A percentile compares a stretch with the other conserved stretches of the same genome.
These are phyloP conservation scores for mouse (Mus musculus) DNA, from an alignment of 2,113 vertebrate species.

Conservation along the genomic window DNA sequence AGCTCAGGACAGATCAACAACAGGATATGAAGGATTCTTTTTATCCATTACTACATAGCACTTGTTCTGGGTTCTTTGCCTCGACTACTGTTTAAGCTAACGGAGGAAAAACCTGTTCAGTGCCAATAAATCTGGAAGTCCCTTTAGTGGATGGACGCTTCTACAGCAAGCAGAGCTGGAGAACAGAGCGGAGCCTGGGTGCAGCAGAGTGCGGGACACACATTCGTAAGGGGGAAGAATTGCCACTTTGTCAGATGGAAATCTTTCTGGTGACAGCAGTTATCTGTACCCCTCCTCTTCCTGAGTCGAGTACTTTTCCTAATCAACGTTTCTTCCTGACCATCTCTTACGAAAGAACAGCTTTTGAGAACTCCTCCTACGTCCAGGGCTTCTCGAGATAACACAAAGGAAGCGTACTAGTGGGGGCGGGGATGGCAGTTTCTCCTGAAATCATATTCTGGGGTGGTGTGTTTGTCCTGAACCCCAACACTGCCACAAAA, in stretches of 20 bases:
- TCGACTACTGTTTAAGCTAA: neutral
- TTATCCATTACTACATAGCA: neutral
- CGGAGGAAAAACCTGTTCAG: neutral
- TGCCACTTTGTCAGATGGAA: neutral
- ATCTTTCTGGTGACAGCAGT: neutral
- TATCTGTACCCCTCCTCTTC: neutral
- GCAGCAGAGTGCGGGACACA: neutral
- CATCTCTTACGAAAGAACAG: neutral
- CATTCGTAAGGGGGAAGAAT: neutral
- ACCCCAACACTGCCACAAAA: neutral
- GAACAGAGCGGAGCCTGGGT: neutral
- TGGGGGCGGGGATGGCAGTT: accelerated
- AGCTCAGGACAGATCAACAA: neutral
- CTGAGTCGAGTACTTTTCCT: neutral
- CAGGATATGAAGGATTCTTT: neutral
- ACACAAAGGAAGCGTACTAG: neutral
- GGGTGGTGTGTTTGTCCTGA: neutral
- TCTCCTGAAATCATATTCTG: neutral
- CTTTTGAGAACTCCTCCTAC: neutral
- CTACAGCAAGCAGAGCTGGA: neutral
- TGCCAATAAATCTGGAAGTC: neutral
- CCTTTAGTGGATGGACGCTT: neutral
- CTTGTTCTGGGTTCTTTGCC: neutral
- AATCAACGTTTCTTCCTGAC: neutral
- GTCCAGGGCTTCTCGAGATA: neutral